Evolutionary conservation across 2,888 invertebrate genomes (phyloP).

Genomic region (Miltochrista miniata): DNA sequence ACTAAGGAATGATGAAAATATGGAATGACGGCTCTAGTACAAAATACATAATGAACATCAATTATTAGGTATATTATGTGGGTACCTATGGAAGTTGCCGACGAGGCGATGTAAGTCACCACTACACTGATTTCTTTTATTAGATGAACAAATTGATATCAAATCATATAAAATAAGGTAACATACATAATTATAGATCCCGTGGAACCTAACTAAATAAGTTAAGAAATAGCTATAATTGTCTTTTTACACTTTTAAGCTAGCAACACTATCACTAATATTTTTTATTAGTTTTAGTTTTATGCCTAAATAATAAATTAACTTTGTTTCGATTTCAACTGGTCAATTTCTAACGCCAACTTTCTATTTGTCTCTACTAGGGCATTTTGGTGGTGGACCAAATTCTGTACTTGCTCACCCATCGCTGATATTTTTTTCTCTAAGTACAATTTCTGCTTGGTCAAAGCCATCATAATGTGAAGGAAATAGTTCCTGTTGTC

Average conservation of each 20-base stretch:
- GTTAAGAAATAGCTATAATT: constrained; percentile 7
- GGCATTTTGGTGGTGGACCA: constrained; percentile 66
- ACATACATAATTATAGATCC: not conserved
- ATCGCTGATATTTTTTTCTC: constrained; percentile 68
- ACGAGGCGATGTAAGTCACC: too few species aligned
- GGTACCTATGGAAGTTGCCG: not conserved
- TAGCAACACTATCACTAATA: not conserved
- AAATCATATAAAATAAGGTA: not conserved
- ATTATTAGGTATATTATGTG: not conserved
- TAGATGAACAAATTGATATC: not conserved
- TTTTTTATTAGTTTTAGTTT: constrained; percentile 2
- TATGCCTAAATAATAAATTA: constrained; percentile 19
- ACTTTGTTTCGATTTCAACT: constrained; percentile 62
- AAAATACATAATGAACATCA: not conserved
- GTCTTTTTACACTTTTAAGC: constrained; percentile 4
- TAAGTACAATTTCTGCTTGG: constrained; percentile 74
- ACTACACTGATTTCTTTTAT: too few species aligned
- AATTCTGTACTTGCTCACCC: constrained; percentile 60
- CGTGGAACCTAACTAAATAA: not conserved
- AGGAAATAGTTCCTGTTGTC: constrained; percentile 74
- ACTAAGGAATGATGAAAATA: too few species aligned
- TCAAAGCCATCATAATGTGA: constrained; percentile 76
- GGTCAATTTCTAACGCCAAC: constrained; percentile 73
- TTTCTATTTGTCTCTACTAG: constrained; percentile 78
- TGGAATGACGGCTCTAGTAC: too few species aligned